Evolutionary conservation across 2,797 vertebrate genomes (phyloP).

Genomic region (Cossypha heuglini): DNA sequence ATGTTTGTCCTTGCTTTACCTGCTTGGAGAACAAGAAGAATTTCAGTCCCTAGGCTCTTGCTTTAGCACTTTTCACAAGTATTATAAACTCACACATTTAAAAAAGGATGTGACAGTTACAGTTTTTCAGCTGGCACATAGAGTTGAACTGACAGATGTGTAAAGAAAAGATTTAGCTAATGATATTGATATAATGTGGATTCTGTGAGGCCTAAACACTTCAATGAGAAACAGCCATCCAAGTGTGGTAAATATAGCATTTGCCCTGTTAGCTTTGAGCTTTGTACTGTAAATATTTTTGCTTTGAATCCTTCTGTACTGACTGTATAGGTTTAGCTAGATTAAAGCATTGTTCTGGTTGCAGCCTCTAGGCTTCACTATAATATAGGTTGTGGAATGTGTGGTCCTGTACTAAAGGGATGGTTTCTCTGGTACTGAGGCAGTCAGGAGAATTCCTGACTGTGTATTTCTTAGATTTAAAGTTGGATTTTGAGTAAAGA

Average conservation of each 20-base stretch:
- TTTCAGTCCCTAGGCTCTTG: not conserved
- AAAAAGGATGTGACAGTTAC: conserved; percentile 22
- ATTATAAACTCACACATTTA: conserved; percentile 32
- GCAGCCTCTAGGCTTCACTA: not conserved
- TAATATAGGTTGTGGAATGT: not conserved
- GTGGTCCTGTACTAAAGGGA: not conserved
- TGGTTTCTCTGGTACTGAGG: not conserved
- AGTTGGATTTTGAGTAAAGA: not conserved
- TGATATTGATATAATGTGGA: conserved; percentile 19
- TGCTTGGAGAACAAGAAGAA: not conserved
- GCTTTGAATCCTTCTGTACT: not conserved
- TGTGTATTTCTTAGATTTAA: not conserved
- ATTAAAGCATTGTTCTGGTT: not conserved
- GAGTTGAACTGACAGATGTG: conserved; percentile 34
- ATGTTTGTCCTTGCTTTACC: not conserved
- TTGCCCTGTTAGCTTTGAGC: not conserved
- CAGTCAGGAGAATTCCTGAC: not conserved
- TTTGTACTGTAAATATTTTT: not conserved
- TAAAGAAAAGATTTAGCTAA: conserved; percentile 25
- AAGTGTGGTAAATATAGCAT: not conserved
- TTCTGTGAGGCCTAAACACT: not conserved
- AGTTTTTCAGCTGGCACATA: not conserved
- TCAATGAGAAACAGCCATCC: not conserved
- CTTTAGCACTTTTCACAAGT: conserved; percentile 19
- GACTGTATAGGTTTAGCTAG: not conserved